Percentiles rank a stretch among this genome's conserved stretches.
Conservation (phyloP, 2,797 vertebrate species). For the Remorina albescens region DNA sequence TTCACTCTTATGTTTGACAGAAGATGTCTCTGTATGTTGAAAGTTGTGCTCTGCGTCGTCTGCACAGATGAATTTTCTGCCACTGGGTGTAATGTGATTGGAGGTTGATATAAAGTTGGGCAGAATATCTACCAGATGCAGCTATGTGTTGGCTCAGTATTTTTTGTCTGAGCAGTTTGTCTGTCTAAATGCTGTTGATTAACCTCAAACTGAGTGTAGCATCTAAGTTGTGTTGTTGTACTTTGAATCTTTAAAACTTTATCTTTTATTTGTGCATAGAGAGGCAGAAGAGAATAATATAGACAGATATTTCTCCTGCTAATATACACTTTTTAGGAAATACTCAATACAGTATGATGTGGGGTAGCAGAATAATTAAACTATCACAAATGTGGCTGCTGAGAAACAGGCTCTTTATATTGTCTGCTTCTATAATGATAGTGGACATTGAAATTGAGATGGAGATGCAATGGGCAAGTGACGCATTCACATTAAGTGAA, state of each 20-base stretch:
- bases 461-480: not conserved
- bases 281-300: too few species aligned
- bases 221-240: not conserved
- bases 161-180: not conserved
- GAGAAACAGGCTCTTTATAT: not conserved
- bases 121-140: not conserved
- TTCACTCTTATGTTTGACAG: not conserved
- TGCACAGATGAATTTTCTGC: not conserved
- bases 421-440: not conserved
- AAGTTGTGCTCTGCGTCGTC: not conserved
- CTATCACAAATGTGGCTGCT: not conserved
- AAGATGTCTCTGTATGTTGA: not conserved
- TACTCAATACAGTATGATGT: not conserved
- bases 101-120: not conserved
- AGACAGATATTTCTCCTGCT: not conserved
- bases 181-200: not conserved
- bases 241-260: too few species aligned
- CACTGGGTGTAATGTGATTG: not conserved
- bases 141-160: not conserved
- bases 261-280: too few species aligned
- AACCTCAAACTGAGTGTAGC: not conserved
- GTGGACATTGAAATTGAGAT: not conserved
- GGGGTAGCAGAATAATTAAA: not conserved
- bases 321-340: not conserved
- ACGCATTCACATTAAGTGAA: not conserved